Evolutionary conservation across 2,113 vertebrate genomes (phyloP).

Genomic region (Phalacrocorax aristotelis): DNA sequence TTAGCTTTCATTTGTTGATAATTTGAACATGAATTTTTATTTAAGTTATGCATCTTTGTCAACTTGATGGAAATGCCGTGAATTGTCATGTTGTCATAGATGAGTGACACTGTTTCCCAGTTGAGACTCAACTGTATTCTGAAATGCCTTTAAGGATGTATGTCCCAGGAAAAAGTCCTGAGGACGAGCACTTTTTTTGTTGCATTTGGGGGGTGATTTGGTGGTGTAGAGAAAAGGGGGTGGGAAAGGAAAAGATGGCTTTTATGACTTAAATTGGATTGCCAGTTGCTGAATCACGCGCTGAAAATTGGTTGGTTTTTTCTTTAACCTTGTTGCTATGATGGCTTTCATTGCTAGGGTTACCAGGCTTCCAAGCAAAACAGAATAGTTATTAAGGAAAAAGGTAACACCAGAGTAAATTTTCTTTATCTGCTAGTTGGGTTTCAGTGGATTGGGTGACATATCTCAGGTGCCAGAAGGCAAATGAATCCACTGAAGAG

Average conservation of each 20-base stretch:
- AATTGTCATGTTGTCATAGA: background rate
- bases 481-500: background rate
- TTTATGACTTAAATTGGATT: background rate
- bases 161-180: background rate
- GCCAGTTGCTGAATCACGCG: background rate
- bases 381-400: background rate
- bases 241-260: fast-evolving
- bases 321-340: background rate
- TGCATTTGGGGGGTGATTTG: background rate
- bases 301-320: background rate
- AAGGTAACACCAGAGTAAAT: background rate
- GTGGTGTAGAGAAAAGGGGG: no score
- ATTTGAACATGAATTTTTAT: conserved; percentile 58
- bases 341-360: background rate
- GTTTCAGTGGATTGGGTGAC: background rate
- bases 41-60: conserved; percentile 43
- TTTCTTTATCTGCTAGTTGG: background rate
- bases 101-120: background rate
- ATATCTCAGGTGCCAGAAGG: background rate
- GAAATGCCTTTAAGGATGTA: background rate
- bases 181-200: background rate
- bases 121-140: background rate
- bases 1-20: conserved; percentile 66
- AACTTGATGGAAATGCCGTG: conserved; percentile 14
- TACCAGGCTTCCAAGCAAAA: background rate